A percentile compares a stretch with the other conserved stretches of the same genome.
Conservation (phyloP, 2,888 invertebrate genomes). For the Balanococcus diminutus region DNA sequence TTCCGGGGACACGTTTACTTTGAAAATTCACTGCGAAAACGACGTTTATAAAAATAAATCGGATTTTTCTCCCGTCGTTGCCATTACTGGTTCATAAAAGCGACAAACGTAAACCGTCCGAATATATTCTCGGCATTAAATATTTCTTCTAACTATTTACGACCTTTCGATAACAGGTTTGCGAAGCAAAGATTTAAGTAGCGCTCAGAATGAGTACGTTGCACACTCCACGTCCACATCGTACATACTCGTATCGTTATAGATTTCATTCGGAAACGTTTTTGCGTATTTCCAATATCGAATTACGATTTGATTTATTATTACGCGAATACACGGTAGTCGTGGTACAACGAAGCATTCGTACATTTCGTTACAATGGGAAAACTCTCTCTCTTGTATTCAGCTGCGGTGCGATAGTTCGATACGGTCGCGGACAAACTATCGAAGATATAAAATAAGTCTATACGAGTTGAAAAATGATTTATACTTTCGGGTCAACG, state of each 20-base stretch:
- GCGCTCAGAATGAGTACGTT: neutral
- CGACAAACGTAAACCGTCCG: too few relatives aligned
- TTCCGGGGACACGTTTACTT: neutral
- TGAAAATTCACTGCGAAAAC: neutral
- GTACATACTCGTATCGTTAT: too few relatives aligned
- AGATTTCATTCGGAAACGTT: neutral
- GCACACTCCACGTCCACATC: neutral
- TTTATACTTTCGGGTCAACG: neutral
- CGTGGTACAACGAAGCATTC: neutral
- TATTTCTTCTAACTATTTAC: neutral
- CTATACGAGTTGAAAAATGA: neutral
- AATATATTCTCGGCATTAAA: neutral
- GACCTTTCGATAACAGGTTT: neutral
- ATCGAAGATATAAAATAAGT: neutral
- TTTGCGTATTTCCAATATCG: neutral
- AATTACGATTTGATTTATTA: neutral
- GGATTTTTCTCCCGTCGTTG: neutral
- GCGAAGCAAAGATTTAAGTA: neutral
- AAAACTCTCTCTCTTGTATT: neutral
- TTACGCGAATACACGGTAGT: neutral
- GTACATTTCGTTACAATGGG: neutral
- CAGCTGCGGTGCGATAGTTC: neutral
- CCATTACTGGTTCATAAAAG: neutral
- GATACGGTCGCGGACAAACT: neutral
- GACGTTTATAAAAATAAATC: neutral